Conservation (phyloP, 2,888 invertebrate species). For the Hecatera dysodea region DNA sequence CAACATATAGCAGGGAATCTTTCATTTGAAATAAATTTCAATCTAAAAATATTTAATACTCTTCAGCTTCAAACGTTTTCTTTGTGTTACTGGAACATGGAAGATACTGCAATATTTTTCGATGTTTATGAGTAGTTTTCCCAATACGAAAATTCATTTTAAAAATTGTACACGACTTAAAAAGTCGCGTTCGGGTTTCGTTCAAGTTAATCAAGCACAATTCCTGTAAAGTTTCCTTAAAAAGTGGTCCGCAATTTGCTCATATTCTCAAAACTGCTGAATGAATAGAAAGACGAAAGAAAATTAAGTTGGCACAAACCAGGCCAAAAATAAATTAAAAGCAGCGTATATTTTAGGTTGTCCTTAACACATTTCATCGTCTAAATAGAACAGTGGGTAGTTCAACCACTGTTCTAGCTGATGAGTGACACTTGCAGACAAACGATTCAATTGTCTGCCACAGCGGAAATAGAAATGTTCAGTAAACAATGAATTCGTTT, state of each 20-base stretch:
- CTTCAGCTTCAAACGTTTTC: background rate
- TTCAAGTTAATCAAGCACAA: too few species aligned
- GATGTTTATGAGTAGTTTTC: background rate
- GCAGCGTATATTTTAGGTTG: background rate
- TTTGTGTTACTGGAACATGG: background rate
- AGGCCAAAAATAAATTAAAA: background rate
- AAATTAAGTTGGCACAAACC: background rate
- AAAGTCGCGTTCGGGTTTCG: background rate
- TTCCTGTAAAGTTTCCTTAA: background rate
- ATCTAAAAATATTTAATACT: background rate
- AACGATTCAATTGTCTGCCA: slow-evolving; percentile 11
- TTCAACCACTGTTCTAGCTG: background rate
- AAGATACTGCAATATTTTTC: background rate
- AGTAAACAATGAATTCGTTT: slow-evolving; percentile 10
- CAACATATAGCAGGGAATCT: background rate
- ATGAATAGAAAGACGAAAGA: background rate
- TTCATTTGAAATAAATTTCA: background rate
- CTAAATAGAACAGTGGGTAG: background rate
- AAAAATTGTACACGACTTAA: background rate
- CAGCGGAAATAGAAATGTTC: background rate
- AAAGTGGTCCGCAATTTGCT: background rate
- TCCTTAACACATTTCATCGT: background rate
- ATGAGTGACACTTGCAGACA: slow-evolving; percentile 43
- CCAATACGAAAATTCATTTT: background rate
- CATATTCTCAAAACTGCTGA: background rate